phyloP scores from a whole-genome alignment of 2,797 vertebrate genomes.

The Podarcis siculus region DNA sequence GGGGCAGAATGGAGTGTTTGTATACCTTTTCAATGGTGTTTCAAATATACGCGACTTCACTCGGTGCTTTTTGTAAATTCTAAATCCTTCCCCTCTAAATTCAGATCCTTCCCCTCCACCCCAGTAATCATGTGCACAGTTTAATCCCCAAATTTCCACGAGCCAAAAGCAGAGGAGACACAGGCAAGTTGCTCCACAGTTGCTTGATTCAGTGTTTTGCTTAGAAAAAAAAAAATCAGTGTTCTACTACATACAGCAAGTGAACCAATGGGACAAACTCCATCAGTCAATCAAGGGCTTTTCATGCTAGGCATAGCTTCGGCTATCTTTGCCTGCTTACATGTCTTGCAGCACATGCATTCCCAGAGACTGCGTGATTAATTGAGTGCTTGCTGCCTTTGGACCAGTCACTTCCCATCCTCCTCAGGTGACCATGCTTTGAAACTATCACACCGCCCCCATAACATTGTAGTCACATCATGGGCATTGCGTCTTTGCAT shows the following conservation, averaged over 20 bases:
- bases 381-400: background rate
- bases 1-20: too few relatives aligned
- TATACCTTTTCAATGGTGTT: too few relatives aligned
- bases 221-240: background rate
- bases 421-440: background rate
- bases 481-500: background rate
- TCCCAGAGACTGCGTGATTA: background rate
- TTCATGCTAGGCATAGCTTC: background rate
- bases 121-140: background rate
- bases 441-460: background rate
- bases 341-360: background rate
- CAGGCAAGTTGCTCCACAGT: background rate
- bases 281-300: background rate
- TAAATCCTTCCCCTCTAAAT: background rate
- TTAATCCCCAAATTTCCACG: background rate
- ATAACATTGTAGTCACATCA: background rate
- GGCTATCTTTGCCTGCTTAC: background rate
- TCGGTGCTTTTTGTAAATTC: background rate
- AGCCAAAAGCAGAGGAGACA: background rate
- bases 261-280: background rate
- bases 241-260: background rate
- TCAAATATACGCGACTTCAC: too few relatives aligned
- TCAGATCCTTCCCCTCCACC: background rate
- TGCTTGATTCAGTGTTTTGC: background rate
- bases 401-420: conserved; percentile 10